Base-by-base conservation (phyloP, 2,888 invertebrate species). In the Zaprionus lineosus region DNA sequence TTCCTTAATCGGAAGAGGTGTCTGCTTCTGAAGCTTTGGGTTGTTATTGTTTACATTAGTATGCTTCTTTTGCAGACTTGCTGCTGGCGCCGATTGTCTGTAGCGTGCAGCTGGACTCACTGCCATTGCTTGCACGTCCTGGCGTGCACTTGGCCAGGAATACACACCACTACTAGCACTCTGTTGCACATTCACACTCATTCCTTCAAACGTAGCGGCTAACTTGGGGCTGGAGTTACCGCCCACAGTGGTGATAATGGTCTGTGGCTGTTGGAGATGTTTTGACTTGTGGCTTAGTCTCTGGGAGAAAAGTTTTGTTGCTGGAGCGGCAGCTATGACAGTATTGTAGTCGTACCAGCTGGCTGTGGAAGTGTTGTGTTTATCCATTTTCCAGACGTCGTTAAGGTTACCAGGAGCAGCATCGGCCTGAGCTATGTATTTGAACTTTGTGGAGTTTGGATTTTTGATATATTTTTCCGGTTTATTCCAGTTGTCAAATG, bases 141-240 rank as follows among this genome's bases (percentile, higher is more conserved):
- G 62, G 1, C 36, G 46, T 2, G 15, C 21, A 24, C 36, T 52
- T 7, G 53, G 61, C 67, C 67, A 72, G 7, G 67, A 62, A 14
- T 66, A 34, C 3, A 66, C 29, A 16, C 72, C 67, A 16, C 46
- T 50, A 41, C 41, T 58, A 6, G 55, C 60, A 14, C 53, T 51
- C 19, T 60, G 64, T 9, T 41, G 47, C 19, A 31, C 43, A 41
- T 70, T 70, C 8, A 61, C 50, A 21, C 52, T 61, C 57, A 67
- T 57, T 0, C 68, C 57, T 5, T 67, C 57, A 57, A 65, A 60
- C 41, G 58, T 61, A 12, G 53, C 56, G 14, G 71, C 58, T 28
- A 73, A 29, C 9, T 51, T 66, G n/a, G 61, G 56, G 46, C 59
- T 71, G 14, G 62, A 71, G 36, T 65, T 70, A 11, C 52, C 73